Conservation (phyloP, 2,113 vertebrate genomes). For the Turnix velox region DNA sequence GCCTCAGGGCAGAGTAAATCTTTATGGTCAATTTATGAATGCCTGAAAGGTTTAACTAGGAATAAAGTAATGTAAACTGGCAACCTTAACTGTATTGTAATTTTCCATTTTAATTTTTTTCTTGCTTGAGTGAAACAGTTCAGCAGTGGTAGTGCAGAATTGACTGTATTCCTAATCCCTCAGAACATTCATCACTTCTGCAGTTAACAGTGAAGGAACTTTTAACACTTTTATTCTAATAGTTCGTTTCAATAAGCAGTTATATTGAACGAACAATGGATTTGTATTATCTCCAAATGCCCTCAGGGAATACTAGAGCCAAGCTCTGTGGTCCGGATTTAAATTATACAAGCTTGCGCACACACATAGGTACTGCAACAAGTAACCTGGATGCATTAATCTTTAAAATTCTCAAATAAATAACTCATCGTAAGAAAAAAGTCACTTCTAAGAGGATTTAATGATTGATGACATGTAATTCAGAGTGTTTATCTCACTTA, state of each 20-base stretch:
- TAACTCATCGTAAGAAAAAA: not conserved
- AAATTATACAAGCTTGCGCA: not conserved
- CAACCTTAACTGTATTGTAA: slow-evolving; percentile 32
- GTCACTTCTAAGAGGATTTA: not conserved
- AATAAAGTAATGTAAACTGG: slow-evolving; percentile 34
- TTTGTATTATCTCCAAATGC: not conserved
- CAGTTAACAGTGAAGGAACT: not conserved
- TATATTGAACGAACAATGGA: not conserved
- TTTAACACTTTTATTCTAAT: slow-evolving; percentile 3
- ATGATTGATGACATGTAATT: not conserved
- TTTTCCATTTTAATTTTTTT: slow-evolving; percentile 1
- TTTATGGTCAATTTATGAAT: slow-evolving; percentile 39
- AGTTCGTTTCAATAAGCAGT: not conserved
- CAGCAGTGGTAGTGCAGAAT: not conserved
- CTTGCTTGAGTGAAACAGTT: not conserved
- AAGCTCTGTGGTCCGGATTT: not conserved
- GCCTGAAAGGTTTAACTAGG: slow-evolving; percentile 35
- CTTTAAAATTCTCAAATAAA: not conserved
- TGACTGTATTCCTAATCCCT: not conserved
- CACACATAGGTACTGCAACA: not conserved
- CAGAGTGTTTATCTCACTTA: not conserved
- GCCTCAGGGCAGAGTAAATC: slow-evolving; percentile 35
- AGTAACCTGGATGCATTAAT: not conserved
- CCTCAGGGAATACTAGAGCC: not conserved
- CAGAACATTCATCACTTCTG: not conserved